phyloP scores from a whole-genome alignment of 2,113 vertebrate species.

The Tamias sibiricus region DNA sequence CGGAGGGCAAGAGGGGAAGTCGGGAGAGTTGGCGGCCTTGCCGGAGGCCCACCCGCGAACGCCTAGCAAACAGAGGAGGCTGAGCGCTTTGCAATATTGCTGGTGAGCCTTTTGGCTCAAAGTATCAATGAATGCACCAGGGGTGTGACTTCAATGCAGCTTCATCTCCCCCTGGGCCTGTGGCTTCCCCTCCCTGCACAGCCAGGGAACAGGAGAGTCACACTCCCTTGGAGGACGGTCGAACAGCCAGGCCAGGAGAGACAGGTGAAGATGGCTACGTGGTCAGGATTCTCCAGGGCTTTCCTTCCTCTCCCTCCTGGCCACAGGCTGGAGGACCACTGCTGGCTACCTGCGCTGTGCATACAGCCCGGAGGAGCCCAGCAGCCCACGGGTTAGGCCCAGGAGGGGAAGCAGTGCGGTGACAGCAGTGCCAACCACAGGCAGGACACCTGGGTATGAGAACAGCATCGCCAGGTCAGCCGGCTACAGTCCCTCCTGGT shows the following conservation, averaged over 20 bases:
- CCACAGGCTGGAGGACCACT: fast-evolving
- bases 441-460: constrained; percentile 61
- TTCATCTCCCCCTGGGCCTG: neutral
- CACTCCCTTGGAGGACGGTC: fast-evolving
- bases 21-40: too few species aligned
- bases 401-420: constrained; percentile 25
- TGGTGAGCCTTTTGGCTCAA: fast-evolving
- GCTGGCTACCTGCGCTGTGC: neutral
- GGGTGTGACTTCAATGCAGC: neutral
- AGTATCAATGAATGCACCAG: fast-evolving
- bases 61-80: too few species aligned
- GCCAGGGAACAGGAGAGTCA: neutral
- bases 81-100: fast-evolving
- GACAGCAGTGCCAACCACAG: constrained; percentile 52
- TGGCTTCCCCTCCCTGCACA: too few species aligned
- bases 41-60: fast-evolving
- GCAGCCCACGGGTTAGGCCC: neutral
- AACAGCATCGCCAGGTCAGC: neutral
- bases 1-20: neutral
- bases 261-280: neutral
- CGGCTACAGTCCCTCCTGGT: neutral
- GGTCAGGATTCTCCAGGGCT: neutral
- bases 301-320: neutral
- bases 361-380: neutral
- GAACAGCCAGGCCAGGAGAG: neutral